Base-by-base conservation (phyloP, 2,797 vertebrate genomes). In the Alca torda region DNA sequence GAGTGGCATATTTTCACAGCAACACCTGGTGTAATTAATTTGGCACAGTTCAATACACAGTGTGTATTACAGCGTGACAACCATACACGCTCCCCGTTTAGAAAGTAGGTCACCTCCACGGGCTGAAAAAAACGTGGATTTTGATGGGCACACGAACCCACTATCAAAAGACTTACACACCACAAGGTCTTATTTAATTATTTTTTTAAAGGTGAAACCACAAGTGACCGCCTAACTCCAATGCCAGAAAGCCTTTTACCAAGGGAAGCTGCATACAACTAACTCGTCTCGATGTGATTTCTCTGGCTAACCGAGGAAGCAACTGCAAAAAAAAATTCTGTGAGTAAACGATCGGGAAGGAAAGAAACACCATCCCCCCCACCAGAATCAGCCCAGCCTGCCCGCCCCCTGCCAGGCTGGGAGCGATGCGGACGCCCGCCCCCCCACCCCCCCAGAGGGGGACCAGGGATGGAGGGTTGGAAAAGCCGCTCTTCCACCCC, bases 91-190 rank as follows among this genome's bases (percentile, higher is more conserved):
- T 70, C 89, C 72, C 63, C 4, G 8, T 57, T 93, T 84, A 83
- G 64, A 82, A 97, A 95, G 46, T 82, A 69, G 96, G 95, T 94
- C 94, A 92, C 91, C 83, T 95, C 89, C 74, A 89, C 45, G 6
- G 76, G 39, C 91, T 45, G 21, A 82, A 65, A 81, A 86, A 87
- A 85, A 88, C 20, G 16, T 53, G 69, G 81, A 84, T 80, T 96
- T 89, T 81, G 48, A 95, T 4, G 7, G 48, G n/a, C 73, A 88
- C 45, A 33, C 15, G 31, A 83, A 67, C 16, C 24, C 45, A n/a
- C 39, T 31, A 11, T 11, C 69, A 90, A 51, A 74, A 51, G 28
- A 48, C n/a, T 79, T 63, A 20, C 35, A 19, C 68, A 53, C 39
- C 20, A 2, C 54, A 54, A 89, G 56, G 33, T 70, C 59, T 77